Evolutionary conservation across 2,888 invertebrate species (phyloP).

Genomic region (Phrixothrix hirtus): DNA sequence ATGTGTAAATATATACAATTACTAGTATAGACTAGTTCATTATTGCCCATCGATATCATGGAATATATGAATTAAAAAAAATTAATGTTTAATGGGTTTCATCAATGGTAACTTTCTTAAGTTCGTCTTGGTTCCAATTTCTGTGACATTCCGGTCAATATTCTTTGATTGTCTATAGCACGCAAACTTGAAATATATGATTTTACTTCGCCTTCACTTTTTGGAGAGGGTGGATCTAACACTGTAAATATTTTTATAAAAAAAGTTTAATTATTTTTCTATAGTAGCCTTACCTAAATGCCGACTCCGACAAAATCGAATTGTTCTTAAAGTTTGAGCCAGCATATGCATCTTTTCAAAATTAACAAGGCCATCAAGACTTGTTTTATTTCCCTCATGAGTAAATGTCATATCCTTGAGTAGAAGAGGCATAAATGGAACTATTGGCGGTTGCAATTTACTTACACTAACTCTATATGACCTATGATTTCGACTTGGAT

Average conservation of each 20-base stretch:
- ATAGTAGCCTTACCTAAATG: slow-evolving; percentile 70
- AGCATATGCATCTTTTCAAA: slow-evolving; percentile 92
- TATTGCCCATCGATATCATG: background rate
- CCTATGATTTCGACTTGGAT: slow-evolving; percentile 78
- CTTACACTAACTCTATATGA: slow-evolving; percentile 74
- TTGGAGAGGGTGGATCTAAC: slow-evolving; percentile 70
- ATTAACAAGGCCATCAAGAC: slow-evolving; percentile 77
- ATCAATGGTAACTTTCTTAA: slow-evolving; percentile 40
- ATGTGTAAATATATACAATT: background rate
- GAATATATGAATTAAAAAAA: slow-evolving; percentile 7
- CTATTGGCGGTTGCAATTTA: slow-evolving; percentile 75
- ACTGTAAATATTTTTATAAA: slow-evolving; percentile 63
- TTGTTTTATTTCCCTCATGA: slow-evolving; percentile 84
- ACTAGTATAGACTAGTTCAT: background rate
- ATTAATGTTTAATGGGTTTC: slow-evolving; percentile 5
- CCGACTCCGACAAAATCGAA: slow-evolving; percentile 74
- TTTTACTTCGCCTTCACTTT: slow-evolving; percentile 70
- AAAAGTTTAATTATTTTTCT: too few species aligned
- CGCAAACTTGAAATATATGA: slow-evolving; percentile 72
- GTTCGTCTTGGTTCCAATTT: slow-evolving; percentile 70
- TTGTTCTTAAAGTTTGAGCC: slow-evolving; percentile 77
- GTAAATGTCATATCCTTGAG: slow-evolving; percentile 83
- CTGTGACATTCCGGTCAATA: slow-evolving; percentile 76
- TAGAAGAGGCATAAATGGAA: slow-evolving; percentile 81
- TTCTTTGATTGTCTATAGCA: slow-evolving; percentile 79